Percentiles rank a stretch among this genome's conserved stretches.
Evolutionary conservation across 92 coral and sea anemone genomes (phyloP).

Genomic region (Actinernus sp.): DNA sequence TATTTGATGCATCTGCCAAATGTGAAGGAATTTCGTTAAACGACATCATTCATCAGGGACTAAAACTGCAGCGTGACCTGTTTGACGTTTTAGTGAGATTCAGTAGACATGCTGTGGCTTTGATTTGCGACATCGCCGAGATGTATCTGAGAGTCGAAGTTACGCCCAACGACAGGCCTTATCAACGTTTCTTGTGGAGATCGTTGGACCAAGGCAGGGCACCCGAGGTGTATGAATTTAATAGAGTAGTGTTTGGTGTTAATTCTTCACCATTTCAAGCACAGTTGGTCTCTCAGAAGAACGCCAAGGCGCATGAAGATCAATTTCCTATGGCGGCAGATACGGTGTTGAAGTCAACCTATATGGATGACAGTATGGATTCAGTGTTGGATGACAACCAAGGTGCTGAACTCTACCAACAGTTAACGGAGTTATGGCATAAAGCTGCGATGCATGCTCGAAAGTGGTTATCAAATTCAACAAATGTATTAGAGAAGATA

Average conservation of each 20-base stretch:
- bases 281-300: slow-evolving; percentile 31
- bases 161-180: slow-evolving; percentile 52
- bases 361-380: slow-evolving; percentile 58
- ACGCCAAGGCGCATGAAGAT: slow-evolving; percentile 23
- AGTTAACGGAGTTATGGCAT: slow-evolving; percentile 36
- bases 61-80: slow-evolving; percentile 59
- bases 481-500: slow-evolving; percentile 44
- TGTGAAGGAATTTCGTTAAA: slow-evolving; percentile 56
- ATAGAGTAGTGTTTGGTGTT: slow-evolving; percentile 46
- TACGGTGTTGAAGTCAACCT: slow-evolving; percentile 40
- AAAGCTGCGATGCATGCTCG: slow-evolving; percentile 60
- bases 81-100: slow-evolving; percentile 52
- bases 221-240: slow-evolving; percentile 59
- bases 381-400: slow-evolving; percentile 28
- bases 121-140: slow-evolving; percentile 71
- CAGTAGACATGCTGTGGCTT: slow-evolving; percentile 57
- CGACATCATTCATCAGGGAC: slow-evolving; percentile 59
- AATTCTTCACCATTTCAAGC: slow-evolving; percentile 66
- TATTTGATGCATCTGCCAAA: slow-evolving; percentile 68
- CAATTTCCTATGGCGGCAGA: slow-evolving; percentile 56
- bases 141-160: slow-evolving; percentile 65
- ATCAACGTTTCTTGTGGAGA: slow-evolving; percentile 60
- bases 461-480: slow-evolving; percentile 61
- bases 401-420: slow-evolving; percentile 36
- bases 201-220: slow-evolving; percentile 29